These are phyloP conservation scores for Sebastiscus tertius DNA, from an alignment of 2,797 vertebrate species.

Conservation along the genomic window DNA sequence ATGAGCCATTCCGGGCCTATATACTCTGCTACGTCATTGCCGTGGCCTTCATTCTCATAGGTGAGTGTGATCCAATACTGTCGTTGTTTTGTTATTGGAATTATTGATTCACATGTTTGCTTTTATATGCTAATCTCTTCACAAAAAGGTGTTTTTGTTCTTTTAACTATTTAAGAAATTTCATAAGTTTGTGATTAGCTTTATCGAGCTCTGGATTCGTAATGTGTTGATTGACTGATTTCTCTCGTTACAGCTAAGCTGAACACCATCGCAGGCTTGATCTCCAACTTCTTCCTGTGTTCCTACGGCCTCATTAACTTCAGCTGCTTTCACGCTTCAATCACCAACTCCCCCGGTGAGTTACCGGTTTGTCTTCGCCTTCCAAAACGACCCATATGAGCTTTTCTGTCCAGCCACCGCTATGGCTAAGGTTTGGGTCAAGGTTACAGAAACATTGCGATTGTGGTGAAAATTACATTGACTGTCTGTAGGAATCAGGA, in stretches of 20 bases:
- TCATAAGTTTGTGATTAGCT: background rate
- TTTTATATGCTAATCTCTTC: background rate
- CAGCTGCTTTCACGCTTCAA: slow-evolving; percentile 84
- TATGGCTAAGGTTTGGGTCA: background rate
- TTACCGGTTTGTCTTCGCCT: background rate
- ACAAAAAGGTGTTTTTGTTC: background rate
- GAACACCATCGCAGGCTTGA: slow-evolving; percentile 79
- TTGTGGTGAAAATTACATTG: background rate
- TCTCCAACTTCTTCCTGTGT: slow-evolving; percentile 87
- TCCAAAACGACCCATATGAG: background rate
- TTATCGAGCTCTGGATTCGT: background rate
- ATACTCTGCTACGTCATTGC: slow-evolving; percentile 81
- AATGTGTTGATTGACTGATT: background rate
- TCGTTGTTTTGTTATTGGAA: background rate
- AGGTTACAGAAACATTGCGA: background rate
- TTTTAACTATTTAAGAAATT: background rate
- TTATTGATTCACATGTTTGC: background rate
- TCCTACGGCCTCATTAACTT: slow-evolving; percentile 86
- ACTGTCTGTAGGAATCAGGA: too few relatives aligned
- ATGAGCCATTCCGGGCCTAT: slow-evolving; percentile 81
- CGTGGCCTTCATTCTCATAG: slow-evolving; percentile 82
- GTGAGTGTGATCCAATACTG: slow-evolving; percentile 61
- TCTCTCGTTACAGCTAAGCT: slow-evolving; percentile 71
- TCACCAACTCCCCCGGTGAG: slow-evolving; percentile 84
- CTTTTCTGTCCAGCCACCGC: background rate